Evolutionary conservation across 2,888 invertebrate species (phyloP).

Genomic region (Drosophila siamana): DNA sequence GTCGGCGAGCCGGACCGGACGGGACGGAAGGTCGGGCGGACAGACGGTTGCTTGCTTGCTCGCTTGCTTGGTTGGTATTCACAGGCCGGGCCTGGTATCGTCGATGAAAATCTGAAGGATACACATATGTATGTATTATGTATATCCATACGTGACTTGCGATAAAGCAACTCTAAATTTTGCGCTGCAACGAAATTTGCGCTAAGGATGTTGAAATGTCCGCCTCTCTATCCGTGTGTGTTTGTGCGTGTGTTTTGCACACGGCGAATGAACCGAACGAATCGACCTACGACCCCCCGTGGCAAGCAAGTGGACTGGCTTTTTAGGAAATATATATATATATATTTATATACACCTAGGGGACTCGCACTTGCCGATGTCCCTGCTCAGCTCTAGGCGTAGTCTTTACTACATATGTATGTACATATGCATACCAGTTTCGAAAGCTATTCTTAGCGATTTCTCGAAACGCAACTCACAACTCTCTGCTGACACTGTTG

Average conservation of each 20-base stretch:
- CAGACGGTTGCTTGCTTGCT: slow-evolving; percentile 29
- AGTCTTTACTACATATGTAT: slow-evolving; percentile 22
- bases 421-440: slow-evolving; percentile 43
- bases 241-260: slow-evolving; percentile 26
- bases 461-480: slow-evolving; percentile 49
- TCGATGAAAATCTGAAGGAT: slow-evolving; percentile 76
- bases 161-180: slow-evolving; percentile 79
- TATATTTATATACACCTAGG: neutral
- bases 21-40: neutral
- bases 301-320: slow-evolving; percentile 52
- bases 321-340: slow-evolving; percentile 46
- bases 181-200: slow-evolving; percentile 74
- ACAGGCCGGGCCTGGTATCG: slow-evolving; percentile 38
- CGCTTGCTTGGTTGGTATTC: slow-evolving; percentile 42
- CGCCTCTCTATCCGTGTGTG: slow-evolving; percentile 34
- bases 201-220: slow-evolving; percentile 68
- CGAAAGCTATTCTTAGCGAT: slow-evolving; percentile 67
- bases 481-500: slow-evolving; percentile 44
- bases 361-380: slow-evolving; percentile 9
- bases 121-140: slow-evolving; percentile 47
- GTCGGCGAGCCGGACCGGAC: neutral
- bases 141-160: slow-evolving; percentile 57
- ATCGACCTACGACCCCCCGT: slow-evolving; percentile 10
- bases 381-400: slow-evolving; percentile 14
- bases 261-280: slow-evolving; percentile 51